These are phyloP conservation scores for Megalops atlanticus DNA, from an alignment of 2,113 vertebrate genomes.

Conservation along the genomic window DNA sequence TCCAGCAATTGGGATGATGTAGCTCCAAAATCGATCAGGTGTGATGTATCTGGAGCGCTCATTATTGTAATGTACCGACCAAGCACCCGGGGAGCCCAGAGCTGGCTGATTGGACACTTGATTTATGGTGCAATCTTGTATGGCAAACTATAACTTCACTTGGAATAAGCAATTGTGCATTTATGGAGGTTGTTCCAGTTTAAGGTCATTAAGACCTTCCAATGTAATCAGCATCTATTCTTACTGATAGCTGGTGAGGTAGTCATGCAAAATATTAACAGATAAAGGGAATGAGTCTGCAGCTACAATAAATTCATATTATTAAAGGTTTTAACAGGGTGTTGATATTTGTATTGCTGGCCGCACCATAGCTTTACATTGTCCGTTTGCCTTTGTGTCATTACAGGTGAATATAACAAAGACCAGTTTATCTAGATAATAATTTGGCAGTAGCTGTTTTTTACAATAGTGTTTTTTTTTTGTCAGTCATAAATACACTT, in stretches of 20 bases:
- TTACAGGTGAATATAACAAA: no score
- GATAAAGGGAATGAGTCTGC: constrained; percentile 44
- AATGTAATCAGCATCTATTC: constrained; percentile 69
- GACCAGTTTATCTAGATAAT: no score
- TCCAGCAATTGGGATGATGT: constrained; percentile 74
- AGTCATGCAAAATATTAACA: constrained; percentile 67
- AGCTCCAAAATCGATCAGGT: constrained; percentile 77
- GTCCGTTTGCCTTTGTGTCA: background rate
- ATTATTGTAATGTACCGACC: constrained; percentile 82
- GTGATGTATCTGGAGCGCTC: constrained; percentile 78
- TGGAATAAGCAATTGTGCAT: constrained; percentile 71
- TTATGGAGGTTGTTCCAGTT: constrained; percentile 62
- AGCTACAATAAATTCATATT: constrained; percentile 12
- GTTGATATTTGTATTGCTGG: background rate
- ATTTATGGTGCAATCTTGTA: constrained; percentile 80
- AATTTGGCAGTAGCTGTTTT: no score
- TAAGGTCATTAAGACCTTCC: constrained; percentile 65
- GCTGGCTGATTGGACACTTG: constrained; percentile 74
- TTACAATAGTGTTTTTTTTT: no score
- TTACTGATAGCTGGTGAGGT: constrained; percentile 70
- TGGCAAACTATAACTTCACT: constrained; percentile 78
- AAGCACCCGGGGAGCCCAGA: constrained; percentile 65
- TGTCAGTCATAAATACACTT: no score
- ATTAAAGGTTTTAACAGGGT: background rate
- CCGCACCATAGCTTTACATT: background rate